These are phyloP conservation scores for Carettochelys insculpta DNA, from an alignment of 2,113 vertebrate species.

Conservation along the genomic window DNA sequence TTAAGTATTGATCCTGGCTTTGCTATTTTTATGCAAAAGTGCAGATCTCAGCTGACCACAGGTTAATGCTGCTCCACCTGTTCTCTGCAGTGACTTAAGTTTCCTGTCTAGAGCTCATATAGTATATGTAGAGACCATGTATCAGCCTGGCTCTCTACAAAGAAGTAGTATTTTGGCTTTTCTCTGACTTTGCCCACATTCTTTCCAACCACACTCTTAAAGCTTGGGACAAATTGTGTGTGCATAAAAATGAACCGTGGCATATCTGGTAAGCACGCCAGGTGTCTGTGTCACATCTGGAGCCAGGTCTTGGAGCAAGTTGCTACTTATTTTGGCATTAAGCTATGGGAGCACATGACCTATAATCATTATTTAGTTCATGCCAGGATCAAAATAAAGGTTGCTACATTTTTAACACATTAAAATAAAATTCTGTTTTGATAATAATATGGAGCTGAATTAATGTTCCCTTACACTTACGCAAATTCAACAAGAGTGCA, in stretches of 20 bases:
- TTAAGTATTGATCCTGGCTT: background rate
- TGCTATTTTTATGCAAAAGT: fast-evolving
- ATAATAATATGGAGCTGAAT: background rate
- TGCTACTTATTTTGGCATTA: background rate
- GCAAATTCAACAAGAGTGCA: background rate
- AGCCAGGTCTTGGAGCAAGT: background rate
- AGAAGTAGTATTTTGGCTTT: background rate
- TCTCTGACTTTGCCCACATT: background rate
- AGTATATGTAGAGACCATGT: too few species aligned
- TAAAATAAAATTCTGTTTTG: background rate
- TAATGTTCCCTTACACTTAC: background rate
- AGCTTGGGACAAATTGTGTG: fast-evolving
- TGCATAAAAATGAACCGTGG: background rate
- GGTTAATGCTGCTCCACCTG: background rate
- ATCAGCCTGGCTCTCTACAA: too few species aligned
- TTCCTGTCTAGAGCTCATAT: background rate
- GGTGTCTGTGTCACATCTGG: background rate
- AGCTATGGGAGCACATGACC: background rate
- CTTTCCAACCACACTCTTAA: background rate
- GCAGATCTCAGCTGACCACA: fast-evolving
- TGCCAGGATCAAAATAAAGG: background rate
- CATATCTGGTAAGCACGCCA: background rate
- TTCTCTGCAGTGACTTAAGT: too few species aligned
- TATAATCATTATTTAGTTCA: background rate
- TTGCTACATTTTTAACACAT: background rate